Conservation (phyloP, 2,888 invertebrate genomes). For the Sinodicranocentrus sp. region DNA sequence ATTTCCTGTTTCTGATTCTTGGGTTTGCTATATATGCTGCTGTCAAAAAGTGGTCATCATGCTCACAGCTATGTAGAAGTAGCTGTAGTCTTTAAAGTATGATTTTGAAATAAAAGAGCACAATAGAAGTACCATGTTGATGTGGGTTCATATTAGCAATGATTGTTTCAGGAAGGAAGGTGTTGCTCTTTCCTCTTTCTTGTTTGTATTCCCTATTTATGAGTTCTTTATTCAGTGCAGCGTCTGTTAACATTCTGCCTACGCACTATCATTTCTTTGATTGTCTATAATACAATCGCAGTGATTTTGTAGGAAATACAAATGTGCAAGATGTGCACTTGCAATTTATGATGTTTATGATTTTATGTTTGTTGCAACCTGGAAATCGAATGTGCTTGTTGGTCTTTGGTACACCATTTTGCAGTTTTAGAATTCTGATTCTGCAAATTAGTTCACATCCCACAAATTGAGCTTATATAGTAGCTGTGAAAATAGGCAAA, state of each 20-base stretch:
- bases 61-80: too few species aligned
- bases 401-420: too few species aligned
- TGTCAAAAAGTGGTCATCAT: slow-evolving; percentile 27
- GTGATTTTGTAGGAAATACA: too few species aligned
- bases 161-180: slow-evolving; percentile 67
- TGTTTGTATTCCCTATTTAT: background rate
- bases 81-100: too few species aligned
- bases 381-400: too few species aligned
- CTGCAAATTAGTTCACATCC: too few species aligned
- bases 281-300: background rate
- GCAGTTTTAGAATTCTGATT: too few species aligned
- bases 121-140: background rate
- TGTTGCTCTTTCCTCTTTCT: slow-evolving; percentile 54
- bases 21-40: background rate
- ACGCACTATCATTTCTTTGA: background rate
- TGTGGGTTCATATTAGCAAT: slow-evolving; percentile 10
- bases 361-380: too few species aligned
- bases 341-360: too few species aligned
- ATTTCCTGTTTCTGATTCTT: slow-evolving; percentile 66
- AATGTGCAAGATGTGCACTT: too few species aligned
- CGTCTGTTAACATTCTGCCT: background rate
- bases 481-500: too few species aligned
- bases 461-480: too few species aligned
- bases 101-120: slow-evolving; percentile 8
- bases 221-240: background rate